Evolutionary conservation across 2,797 vertebrate genomes (phyloP).

Genomic region (Sebastes itinus): DNA sequence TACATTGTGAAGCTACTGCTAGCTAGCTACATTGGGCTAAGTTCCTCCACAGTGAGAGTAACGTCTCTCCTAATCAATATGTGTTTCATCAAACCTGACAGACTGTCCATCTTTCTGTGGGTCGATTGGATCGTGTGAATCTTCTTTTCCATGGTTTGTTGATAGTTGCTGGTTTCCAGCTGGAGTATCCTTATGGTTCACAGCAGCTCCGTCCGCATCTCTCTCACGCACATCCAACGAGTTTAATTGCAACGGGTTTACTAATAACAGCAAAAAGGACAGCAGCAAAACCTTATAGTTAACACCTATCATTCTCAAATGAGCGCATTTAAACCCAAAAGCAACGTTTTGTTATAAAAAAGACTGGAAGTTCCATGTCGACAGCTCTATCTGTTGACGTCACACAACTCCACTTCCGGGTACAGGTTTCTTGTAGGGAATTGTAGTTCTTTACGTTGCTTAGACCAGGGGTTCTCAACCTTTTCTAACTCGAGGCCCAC

Average conservation of each 20-base stretch:
- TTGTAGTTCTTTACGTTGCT: slow-evolving; percentile 65
- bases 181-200: background rate
- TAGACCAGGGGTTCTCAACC: too few species aligned
- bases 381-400: slow-evolving; percentile 51
- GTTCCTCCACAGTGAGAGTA: background rate
- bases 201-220: slow-evolving; percentile 13
- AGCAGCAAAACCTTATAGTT: slow-evolving; percentile 3
- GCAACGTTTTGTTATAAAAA: slow-evolving; percentile 23
- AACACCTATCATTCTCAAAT: slow-evolving; percentile 62
- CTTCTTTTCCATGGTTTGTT: background rate
- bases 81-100: slow-evolving; percentile 53
- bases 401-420: slow-evolving; percentile 59
- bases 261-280: slow-evolving; percentile 46
- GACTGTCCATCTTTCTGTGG: slow-evolving; percentile 26
- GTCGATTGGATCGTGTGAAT: background rate
- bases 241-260: background rate
- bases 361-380: slow-evolving; percentile 53
- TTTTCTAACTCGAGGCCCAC: fast-evolving
- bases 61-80: background rate
- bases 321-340: slow-evolving; percentile 10
- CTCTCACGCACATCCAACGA: slow-evolving; percentile 11
- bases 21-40: background rate
- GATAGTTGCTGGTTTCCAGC: background rate
- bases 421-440: slow-evolving; percentile 29
- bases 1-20: background rate